A percentile compares a stretch with the other conserved stretches of the same genome.
These are phyloP conservation scores for Cataglyphis albicans DNA, from an alignment of 2,888 invertebrate genomes.

Conservation along the genomic window DNA sequence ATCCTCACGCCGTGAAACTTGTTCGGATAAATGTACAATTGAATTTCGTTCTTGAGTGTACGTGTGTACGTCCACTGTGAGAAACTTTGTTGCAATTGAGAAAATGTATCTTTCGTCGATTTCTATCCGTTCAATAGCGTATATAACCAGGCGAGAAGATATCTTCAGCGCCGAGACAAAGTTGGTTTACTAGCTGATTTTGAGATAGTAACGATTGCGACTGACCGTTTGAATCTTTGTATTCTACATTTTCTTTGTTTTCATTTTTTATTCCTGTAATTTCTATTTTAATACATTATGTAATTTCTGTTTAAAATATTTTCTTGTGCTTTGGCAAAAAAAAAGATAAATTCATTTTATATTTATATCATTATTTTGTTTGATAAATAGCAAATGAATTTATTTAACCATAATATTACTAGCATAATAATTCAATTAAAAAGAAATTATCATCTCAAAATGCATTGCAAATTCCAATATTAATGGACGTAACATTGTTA, in stretches of 20 bases:
- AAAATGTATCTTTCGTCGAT: conserved; percentile 52
- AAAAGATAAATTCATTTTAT: background rate
- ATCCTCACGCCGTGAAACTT: conserved; percentile 1
- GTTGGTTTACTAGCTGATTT: conserved; percentile 9
- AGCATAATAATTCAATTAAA: background rate
- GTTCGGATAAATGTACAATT: conserved; percentile 36
- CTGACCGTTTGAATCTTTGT: background rate
- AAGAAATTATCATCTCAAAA: background rate
- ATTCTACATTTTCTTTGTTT: background rate
- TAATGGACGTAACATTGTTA: background rate
- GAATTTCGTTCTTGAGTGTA: conserved; percentile 27
- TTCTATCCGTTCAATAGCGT: conserved; percentile 31
- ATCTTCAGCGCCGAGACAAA: conserved; percentile 7
- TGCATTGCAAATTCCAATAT: background rate
- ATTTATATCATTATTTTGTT: conserved; percentile 2
- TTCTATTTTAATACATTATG: background rate
- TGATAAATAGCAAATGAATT: background rate
- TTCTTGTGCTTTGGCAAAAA: too few species aligned
- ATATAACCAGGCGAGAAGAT: conserved; percentile 37
- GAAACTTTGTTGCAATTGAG: conserved; percentile 39
- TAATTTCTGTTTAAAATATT: background rate
- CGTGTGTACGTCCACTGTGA: background rate
- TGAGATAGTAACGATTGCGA: conserved; percentile 16
- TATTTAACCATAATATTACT: background rate
- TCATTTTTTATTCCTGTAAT: background rate